Conservation (phyloP, 2,888 invertebrate species). For the Zootermopsis nevadensis region DNA sequence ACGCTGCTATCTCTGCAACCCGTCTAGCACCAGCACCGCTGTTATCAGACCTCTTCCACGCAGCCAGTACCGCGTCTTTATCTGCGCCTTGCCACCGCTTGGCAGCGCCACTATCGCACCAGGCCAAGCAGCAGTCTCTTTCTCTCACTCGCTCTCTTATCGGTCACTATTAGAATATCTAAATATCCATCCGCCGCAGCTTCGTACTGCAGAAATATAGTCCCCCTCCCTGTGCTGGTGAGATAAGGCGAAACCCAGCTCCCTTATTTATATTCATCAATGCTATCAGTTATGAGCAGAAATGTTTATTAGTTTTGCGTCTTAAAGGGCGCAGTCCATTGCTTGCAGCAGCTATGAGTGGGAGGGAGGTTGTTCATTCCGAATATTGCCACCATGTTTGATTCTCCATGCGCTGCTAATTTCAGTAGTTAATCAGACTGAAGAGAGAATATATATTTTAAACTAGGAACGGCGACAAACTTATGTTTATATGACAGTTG, state of each 20-base stretch:
- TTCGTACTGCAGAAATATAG: constrained; percentile 51
- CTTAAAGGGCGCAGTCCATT: constrained; percentile 55
- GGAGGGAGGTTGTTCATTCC: constrained; percentile 49
- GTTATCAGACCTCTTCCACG: constrained; percentile 50
- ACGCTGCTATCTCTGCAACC: constrained; percentile 49
- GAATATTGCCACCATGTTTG: constrained; percentile 33
- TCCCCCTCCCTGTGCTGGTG: constrained; percentile 46
- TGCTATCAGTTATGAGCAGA: constrained; percentile 55
- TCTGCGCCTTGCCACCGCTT: constrained; percentile 45
- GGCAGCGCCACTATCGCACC: constrained; percentile 49
- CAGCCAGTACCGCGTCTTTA: constrained; percentile 40
- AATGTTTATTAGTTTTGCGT: constrained; percentile 54
- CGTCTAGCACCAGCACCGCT: constrained; percentile 47
- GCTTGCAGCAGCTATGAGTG: constrained; percentile 55
- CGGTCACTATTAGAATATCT: constrained; percentile 60
- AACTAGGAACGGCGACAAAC: too few relatives aligned
- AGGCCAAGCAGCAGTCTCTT: constrained; percentile 51
- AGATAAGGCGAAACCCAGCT: constrained; percentile 48
- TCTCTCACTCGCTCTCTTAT: constrained; percentile 55
- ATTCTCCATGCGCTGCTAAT: neutral
- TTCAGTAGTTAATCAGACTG: too few relatives aligned
- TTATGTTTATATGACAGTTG: too few relatives aligned
- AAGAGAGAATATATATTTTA: too few relatives aligned
- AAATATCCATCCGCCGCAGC: constrained; percentile 58
- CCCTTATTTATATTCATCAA: constrained; percentile 56